Percentiles rank a stretch among this genome's conserved stretches.
These are phyloP conservation scores for Oceanites oceanicus DNA, from an alignment of 2,113 vertebrate species.

Conservation along the genomic window DNA sequence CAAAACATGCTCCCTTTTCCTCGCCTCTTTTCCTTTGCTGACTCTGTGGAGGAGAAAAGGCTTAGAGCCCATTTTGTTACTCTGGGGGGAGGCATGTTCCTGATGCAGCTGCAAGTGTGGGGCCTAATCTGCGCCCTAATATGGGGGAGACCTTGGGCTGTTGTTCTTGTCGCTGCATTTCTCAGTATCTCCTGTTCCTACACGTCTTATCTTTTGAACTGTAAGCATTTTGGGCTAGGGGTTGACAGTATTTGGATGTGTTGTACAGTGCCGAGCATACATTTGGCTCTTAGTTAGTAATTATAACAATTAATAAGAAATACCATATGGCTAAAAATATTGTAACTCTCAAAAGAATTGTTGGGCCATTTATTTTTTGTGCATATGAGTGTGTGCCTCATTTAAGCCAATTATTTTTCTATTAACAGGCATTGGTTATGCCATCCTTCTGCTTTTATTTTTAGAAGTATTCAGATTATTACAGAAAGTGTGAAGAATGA, in stretches of 20 bases:
- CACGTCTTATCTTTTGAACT: neutral
- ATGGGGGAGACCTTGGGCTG: neutral
- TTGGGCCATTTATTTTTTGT: conserved; percentile 52
- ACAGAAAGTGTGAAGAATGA: conserved; percentile 61
- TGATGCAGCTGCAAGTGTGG: neutral
- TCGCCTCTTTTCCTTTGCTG: neutral
- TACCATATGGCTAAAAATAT: conserved; percentile 53
- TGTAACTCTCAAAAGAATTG: conserved; percentile 36
- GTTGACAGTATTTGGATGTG: neutral
- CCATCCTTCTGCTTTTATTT: conserved; percentile 70
- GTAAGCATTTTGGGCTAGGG: neutral
- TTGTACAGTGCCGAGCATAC: neutral
- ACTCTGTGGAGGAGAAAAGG: neutral
- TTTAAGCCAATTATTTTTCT: conserved; percentile 69
- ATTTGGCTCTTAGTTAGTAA: conserved; percentile 17
- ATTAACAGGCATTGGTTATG: conserved; percentile 46
- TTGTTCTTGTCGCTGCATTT: neutral
- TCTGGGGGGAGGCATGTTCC: neutral
- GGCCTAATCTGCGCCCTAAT: neutral
- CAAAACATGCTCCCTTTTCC: neutral
- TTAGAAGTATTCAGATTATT: conserved; percentile 65
- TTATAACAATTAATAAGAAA: conserved; percentile 40
- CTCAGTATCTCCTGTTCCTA: neutral
- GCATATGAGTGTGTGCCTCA: conserved; percentile 15
- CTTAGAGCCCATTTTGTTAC: neutral